These are phyloP conservation scores for Stenopsyche tienmushanensis DNA, from an alignment of 1,140 invertebrate species.

Conservation along the genomic window DNA sequence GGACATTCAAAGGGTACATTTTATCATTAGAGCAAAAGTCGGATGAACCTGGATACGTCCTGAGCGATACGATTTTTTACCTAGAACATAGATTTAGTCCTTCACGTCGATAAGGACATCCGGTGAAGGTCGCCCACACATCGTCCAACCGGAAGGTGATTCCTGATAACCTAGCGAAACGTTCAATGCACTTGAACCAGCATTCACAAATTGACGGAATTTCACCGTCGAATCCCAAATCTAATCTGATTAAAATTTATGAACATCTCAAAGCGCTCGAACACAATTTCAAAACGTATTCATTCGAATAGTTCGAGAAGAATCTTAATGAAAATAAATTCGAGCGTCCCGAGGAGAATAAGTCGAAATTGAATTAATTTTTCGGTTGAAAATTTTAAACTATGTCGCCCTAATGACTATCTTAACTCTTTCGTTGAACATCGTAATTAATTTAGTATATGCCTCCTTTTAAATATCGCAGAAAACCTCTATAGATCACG, in stretches of 20 bases:
- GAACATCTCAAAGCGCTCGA: no score
- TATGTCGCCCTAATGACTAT: neutral
- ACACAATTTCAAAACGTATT: no score
- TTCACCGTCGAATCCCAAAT: no score
- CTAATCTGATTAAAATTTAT: no score
- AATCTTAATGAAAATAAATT: no score
- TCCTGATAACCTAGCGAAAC: slow-evolving; percentile 21
- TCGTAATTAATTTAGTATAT: no score
- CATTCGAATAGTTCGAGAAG: no score
- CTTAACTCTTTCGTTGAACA: neutral
- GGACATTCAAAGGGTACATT: neutral
- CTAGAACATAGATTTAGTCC: neutral
- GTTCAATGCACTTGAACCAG: slow-evolving; percentile 16
- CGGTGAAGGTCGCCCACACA: slow-evolving; percentile 22
- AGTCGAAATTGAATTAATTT: no score
- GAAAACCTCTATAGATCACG: neutral
- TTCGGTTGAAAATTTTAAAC: neutral
- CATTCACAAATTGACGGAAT: no score
- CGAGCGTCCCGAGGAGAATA: no score
- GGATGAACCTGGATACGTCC: neutral
- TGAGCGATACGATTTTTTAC: neutral
- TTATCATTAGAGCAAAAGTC: neutral
- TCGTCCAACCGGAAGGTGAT: slow-evolving; percentile 12
- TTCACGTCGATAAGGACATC: slow-evolving; percentile 6
- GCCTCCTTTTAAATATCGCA: no score